A percentile compares a stretch with the other conserved stretches of the same genome.
These are phyloP conservation scores for Oreochromis tanganicae DNA, from an alignment of 2,113 vertebrate genomes.

Conservation along the genomic window DNA sequence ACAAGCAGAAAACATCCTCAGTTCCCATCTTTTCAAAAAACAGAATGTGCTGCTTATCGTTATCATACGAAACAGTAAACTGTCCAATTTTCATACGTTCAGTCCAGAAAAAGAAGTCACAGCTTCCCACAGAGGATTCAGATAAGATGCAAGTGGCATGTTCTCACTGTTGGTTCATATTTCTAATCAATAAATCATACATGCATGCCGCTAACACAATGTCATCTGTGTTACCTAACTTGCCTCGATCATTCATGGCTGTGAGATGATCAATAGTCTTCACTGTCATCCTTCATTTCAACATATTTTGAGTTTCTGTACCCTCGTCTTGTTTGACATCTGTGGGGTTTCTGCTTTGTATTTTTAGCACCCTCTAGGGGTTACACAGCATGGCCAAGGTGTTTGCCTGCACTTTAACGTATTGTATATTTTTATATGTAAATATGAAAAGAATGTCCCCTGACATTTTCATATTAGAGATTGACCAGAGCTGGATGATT, in stretches of 20 bases:
- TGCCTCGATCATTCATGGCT: not conserved
- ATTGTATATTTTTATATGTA: rapidly evolving
- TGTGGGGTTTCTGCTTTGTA: not conserved
- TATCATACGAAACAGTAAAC: not conserved
- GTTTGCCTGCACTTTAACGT: not conserved
- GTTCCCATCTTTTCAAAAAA: not conserved
- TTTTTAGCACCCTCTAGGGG: not conserved
- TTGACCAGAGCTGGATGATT: rapidly evolving
- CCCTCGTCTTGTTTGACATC: not conserved
- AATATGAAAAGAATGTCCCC: not conserved
- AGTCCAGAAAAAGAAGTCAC: rapidly evolving
- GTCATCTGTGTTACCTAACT: not conserved
- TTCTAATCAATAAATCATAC: not conserved
- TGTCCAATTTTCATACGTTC: rapidly evolving
- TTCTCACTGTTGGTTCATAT: not conserved
- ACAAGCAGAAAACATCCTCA: not conserved
- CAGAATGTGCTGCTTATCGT: not conserved
- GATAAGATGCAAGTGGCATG: rapidly evolving
- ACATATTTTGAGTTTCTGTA: not conserved
- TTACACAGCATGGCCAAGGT: not conserved
- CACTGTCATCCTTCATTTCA: rapidly evolving
- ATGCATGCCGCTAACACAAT: not conserved
- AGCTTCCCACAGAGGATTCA: rapidly evolving
- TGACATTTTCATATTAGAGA: not conserved
- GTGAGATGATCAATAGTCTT: not conserved